Evolutionary conservation across 2,888 invertebrate species (phyloP).

Genomic region (Cerceris rybyensis): DNA sequence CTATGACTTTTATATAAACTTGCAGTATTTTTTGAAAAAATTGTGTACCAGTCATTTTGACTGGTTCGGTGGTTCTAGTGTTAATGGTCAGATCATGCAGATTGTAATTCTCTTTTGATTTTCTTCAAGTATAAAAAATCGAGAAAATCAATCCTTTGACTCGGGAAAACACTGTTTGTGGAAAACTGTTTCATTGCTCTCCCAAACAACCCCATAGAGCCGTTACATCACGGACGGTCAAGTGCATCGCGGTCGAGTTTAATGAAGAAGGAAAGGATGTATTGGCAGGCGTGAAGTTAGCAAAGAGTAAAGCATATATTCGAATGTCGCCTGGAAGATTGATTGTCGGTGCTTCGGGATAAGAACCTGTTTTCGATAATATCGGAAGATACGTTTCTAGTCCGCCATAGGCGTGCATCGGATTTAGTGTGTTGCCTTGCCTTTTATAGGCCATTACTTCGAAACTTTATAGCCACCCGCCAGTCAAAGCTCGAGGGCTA

Average conservation of each 20-base stretch:
- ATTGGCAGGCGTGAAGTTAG: conserved; percentile 14
- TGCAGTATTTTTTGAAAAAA: no score
- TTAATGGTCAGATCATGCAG: no score
- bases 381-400: conserved; percentile 65
- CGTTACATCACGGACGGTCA: background rate
- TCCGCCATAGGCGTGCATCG: conserved; percentile 35
- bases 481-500: conserved; percentile 50
- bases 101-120: no score
- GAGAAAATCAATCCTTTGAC: no score
- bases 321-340: conserved; percentile 48
- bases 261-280: conserved; percentile 8
- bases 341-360: conserved; percentile 45
- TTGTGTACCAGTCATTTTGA: no score
- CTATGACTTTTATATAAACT: no score
- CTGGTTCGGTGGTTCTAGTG: no score
- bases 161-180: no score
- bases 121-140: no score
- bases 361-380: conserved; percentile 72
- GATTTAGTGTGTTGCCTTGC: conserved; percentile 34
- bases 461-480: conserved; percentile 52
- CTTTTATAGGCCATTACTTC: conserved; percentile 63
- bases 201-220: no score
- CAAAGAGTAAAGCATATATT: conserved; percentile 18
- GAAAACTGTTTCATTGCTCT: no score
- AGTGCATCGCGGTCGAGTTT: conserved; percentile 5